A percentile compares a stretch with the other conserved stretches of the same genome.
phyloP scores from a whole-genome alignment of 2,888 invertebrate genomes.

The Conops quadrifasciatus region DNA sequence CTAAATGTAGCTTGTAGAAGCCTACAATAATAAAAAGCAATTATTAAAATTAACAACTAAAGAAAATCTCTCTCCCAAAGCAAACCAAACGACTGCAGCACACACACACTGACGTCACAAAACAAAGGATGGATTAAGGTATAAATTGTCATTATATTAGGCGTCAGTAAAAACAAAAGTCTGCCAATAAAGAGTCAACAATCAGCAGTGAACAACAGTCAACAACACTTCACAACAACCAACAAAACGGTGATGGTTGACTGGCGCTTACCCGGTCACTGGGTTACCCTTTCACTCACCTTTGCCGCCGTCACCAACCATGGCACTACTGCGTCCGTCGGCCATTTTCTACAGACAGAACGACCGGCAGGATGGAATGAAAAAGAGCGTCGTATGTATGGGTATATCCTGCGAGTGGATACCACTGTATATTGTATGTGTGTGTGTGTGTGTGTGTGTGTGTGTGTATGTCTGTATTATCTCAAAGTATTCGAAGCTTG shows the following conservation, averaged over 20 bases:
- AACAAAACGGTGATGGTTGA: not conserved
- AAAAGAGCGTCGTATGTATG: not conserved
- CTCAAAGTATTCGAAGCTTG: slow-evolving; percentile 15
- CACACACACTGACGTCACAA: too few species aligned
- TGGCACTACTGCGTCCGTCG: slow-evolving; percentile 48
- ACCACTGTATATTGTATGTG: not conserved
- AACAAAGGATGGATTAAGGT: too few species aligned
- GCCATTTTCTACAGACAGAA: slow-evolving; percentile 42
- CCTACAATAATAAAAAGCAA: too few species aligned
- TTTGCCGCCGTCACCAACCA: slow-evolving; percentile 46
- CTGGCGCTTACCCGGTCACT: too few species aligned
- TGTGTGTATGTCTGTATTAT: slow-evolving; percentile 8
- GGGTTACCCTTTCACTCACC: slow-evolving; percentile 44
- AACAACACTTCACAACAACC: not conserved
- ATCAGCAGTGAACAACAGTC: not conserved
- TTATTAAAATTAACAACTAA: too few species aligned
- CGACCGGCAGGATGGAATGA: not conserved
- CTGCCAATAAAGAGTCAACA: not conserved
- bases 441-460: slow-evolving; percentile 4
- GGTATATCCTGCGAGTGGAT: slow-evolving; percentile 10
- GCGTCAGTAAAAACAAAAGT: too few species aligned
- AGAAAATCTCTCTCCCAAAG: too few species aligned
- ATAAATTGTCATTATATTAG: too few species aligned
- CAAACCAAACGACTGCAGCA: too few species aligned
- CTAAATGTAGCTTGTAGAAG: too few species aligned